Base-by-base conservation (phyloP, 2,888 invertebrate genomes). In the Pollenia amentaria region DNA sequence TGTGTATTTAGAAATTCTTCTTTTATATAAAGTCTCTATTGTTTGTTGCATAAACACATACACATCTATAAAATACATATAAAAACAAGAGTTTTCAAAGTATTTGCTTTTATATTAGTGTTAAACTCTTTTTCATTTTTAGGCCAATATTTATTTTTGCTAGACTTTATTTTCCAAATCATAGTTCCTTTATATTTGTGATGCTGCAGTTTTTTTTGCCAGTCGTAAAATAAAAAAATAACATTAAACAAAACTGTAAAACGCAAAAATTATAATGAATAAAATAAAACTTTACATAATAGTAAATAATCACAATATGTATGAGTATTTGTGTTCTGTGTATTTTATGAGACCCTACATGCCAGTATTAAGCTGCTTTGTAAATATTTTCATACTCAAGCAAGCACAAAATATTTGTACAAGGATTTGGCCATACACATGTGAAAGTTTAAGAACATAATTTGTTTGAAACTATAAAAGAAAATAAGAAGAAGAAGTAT, bases 141-240 rank as follows among this genome's bases (percentile, higher is more conserved):
- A 69, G 85, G 73, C 85, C 82, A 86, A 86, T 86, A 82, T 86
- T 86, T 78, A 82, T 82, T 69, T 82, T 75, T 86, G 69, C 57
- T 78, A 69, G 62, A 69, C 55, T 79, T 70, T 82, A 82, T 78
- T 86, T 82, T 86, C 78, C 85, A 75, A 78, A 73, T 62, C 82
- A 86, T 86, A 82, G 82, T 82, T 86, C 69, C 78, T 82, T 82
- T 73, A 53, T 44, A 44, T 12, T 70, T 42, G 1, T 57, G 38
- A 44, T 67, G 2, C 67, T 48, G 57, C 77, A 67, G 55, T 38
- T 57, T 55, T n/a, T 29, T 46, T 72, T 72, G 57, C 29, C 42
- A 67, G 44, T 60, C 78, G 53, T 65, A 67, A 72, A 77, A 65
- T 62, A 11, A 46, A 44, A 53, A 38, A 73, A 67, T 73, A 42